Base-by-base conservation (phyloP, 2,888 invertebrate genomes). In the Apamea sordens region DNA sequence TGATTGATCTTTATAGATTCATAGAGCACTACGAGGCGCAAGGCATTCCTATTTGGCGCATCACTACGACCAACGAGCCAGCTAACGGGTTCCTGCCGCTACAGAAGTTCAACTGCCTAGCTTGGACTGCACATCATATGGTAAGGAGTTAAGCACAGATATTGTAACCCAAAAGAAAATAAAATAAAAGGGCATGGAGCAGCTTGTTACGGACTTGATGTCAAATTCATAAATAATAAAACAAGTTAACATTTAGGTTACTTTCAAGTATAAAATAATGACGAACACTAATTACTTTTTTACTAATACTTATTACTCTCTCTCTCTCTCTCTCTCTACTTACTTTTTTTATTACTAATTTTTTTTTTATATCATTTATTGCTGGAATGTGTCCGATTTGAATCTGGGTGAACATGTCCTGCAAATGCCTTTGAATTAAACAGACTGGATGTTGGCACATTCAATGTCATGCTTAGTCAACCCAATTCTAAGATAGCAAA, bases 31-130 rank as follows among this genome's bases (percentile, higher is more conserved):
- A 99, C 94, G 94, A 97, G 77, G 94, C 96, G 2, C 91, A 97
- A 50, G 98, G 97, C 8, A 92, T 97, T n/a, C 80, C 82, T 7
- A 61, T 84, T 10, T 84, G 84, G 82, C 82, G 77, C 15, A 76
- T 82, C 21, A 84, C 98, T 0, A 98, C 98, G 0, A 98, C 98
- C 71, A 99, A 99, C 92, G 99, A 99, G 92, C 99, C 99, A 8
- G 36, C 97, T 1, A 97, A 97, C 89, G 97, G 97, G 5, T 91
- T 97, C 1, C 59, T 97, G 0, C 95, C 96, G 3, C 88, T 95
- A 81, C 86, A 87, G 1, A 90, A 91, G 8, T 98, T 98, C 90
- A 98, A 98, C 94, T 97, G 97, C 63, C 96, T 98, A 95, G 98
- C 98, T 7, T 98, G 98, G 98, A 97, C 97, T 0, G 96, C 98